Evolutionary conservation across 2,113 vertebrate species (phyloP).

Genomic region (Xiphias gladius): DNA sequence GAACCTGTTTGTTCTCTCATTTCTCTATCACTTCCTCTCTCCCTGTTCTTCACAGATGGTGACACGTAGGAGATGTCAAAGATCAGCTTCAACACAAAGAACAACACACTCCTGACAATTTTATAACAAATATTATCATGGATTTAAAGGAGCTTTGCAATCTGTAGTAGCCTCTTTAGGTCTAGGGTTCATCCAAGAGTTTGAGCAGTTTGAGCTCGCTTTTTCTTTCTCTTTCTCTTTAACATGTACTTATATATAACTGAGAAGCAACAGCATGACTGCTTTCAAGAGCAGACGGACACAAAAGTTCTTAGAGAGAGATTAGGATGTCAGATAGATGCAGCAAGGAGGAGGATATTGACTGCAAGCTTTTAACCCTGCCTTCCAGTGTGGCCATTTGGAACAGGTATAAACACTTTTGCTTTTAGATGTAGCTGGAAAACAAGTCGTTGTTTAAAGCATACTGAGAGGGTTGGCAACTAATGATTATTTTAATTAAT

Average conservation of each 20-base stretch:
- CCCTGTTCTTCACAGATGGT: slow-evolving; percentile 31
- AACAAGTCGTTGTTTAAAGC: no score
- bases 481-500: no score
- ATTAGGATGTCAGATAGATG: no score
- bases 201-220: background rate
- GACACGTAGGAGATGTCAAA: slow-evolving; percentile 28
- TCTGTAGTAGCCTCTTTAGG: background rate
- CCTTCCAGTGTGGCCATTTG: no score
- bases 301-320: no score
- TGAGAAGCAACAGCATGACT: no score
- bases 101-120: background rate
- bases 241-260: background rate
- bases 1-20: background rate
- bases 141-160: background rate
- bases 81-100: slow-evolving; percentile 19
- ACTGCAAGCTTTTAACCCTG: no score
- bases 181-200: background rate
- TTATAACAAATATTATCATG: background rate
- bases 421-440: no score
- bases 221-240: background rate
- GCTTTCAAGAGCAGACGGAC: no score
- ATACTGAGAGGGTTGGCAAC: no score
- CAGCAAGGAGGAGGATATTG: no score
- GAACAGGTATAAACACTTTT: no score
- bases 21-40: background rate